These are phyloP conservation scores for Drosophila busckii DNA, from an alignment of 1,140 invertebrate genomes.

Conservation along the genomic window DNA sequence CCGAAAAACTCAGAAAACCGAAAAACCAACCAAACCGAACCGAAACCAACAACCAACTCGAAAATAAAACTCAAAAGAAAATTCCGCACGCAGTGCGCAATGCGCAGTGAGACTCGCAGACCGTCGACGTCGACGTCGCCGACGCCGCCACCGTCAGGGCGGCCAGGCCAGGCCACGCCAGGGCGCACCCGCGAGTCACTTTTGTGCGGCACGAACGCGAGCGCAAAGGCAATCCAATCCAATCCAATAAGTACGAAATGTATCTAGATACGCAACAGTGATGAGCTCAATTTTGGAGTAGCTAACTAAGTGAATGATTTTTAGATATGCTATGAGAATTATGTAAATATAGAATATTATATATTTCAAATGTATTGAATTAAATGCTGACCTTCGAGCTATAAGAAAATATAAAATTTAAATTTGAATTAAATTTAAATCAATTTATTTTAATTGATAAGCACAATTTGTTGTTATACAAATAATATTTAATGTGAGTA, in stretches of 20 bases:
- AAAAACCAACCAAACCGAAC: constrained; percentile 42
- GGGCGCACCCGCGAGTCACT: constrained; percentile 71
- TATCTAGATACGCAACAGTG: constrained; percentile 62
- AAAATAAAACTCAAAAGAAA: constrained; percentile 66
- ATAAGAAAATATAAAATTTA: no score
- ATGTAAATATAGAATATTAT: no score
- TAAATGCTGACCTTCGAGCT: no score
- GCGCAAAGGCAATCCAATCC: constrained; percentile 32
- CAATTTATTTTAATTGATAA: no score
- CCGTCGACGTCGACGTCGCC: constrained; percentile 2
- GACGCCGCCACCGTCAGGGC: neutral
- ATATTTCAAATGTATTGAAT: no score
- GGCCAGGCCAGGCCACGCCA: constrained; percentile 40
- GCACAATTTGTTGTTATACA: no score
- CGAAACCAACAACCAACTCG: no score
- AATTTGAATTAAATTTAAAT: no score
- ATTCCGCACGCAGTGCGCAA: constrained; percentile 66
- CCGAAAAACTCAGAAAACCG: no score
- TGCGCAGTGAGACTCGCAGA: constrained; percentile 43
- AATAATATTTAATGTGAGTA: no score
- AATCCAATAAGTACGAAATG: constrained; percentile 51
- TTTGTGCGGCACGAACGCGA: constrained; percentile 48
- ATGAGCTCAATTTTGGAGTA: constrained; percentile 31
- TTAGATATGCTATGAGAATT: neutral
- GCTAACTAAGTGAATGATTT: neutral